Percentiles rank a stretch among this genome's conserved stretches.
These are phyloP conservation scores for Pluvianellus socialis DNA, from an alignment of 2,113 vertebrate genomes.

Conservation along the genomic window DNA sequence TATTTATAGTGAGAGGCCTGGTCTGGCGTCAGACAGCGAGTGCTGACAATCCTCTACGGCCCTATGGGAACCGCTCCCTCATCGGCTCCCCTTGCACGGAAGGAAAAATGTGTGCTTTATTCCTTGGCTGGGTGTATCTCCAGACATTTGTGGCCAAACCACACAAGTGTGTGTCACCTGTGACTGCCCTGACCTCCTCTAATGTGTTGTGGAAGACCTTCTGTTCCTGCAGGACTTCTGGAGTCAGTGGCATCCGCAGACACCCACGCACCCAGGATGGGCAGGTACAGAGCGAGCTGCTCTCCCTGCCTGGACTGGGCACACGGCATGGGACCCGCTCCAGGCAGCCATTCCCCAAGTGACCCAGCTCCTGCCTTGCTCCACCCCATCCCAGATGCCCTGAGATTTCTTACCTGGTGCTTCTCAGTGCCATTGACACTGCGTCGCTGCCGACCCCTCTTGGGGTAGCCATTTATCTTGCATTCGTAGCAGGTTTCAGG, in stretches of 20 bases:
- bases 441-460: constrained; percentile 71
- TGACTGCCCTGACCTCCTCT: neutral
- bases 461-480: constrained; percentile 88
- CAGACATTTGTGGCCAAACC: neutral
- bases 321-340: neutral
- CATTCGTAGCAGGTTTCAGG: constrained; percentile 93
- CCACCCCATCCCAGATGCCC: neutral
- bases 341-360: neutral
- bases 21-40: neutral
- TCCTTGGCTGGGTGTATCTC: neutral
- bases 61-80: neutral
- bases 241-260: neutral
- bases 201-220: neutral
- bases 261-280: neutral
- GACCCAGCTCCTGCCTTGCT: neutral
- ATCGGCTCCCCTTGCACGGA: neutral
- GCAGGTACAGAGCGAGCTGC: neutral
- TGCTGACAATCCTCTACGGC: neutral
- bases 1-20: neutral
- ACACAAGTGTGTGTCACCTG: neutral
- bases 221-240: neutral
- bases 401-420: constrained; percentile 36
- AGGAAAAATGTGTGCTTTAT: neutral
- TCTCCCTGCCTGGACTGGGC: neutral
- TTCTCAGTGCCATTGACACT: constrained; percentile 15